Evolutionary conservation across 2,113 vertebrate species (phyloP).

Genomic region (Butorides virescens): DNA sequence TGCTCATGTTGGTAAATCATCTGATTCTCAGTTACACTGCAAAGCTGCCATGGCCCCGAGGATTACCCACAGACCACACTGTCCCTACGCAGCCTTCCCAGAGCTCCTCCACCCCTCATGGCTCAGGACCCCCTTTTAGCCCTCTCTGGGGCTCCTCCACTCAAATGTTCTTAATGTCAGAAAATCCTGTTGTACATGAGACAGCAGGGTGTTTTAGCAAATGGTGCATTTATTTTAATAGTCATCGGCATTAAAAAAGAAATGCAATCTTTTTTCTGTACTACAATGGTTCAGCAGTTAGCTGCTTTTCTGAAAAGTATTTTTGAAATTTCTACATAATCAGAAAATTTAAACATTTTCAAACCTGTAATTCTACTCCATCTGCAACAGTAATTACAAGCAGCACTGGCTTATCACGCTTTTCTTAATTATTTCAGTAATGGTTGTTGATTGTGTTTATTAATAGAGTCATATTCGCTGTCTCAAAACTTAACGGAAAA

Average conservation of each 20-base stretch:
- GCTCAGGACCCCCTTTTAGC: not conserved
- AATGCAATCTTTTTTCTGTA: not conserved
- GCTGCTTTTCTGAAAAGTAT: not conserved
- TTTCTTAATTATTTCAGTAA: not conserved
- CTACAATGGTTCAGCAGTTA: not conserved
- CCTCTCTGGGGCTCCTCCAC: accelerated
- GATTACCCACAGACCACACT: not conserved
- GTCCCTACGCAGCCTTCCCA: not conserved
- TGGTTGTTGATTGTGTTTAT: not conserved
- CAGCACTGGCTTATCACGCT: not conserved
- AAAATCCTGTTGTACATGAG: not conserved
- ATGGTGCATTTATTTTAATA: not conserved
- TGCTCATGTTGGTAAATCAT: not conserved
- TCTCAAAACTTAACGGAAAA: not conserved
- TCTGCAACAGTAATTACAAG: not conserved
- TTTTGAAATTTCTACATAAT: not conserved
- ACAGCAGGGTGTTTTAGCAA: not conserved
- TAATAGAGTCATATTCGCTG: not conserved
- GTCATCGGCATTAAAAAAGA: not conserved
- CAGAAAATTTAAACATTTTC: not conserved
- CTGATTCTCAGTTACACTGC: not conserved
- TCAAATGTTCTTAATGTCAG: not conserved
- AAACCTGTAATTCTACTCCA: not conserved
- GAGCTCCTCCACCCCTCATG: accelerated
- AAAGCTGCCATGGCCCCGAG: not conserved